phyloP scores from a whole-genome alignment of 2,113 vertebrate species.

The Tyrannus savana region DNA sequence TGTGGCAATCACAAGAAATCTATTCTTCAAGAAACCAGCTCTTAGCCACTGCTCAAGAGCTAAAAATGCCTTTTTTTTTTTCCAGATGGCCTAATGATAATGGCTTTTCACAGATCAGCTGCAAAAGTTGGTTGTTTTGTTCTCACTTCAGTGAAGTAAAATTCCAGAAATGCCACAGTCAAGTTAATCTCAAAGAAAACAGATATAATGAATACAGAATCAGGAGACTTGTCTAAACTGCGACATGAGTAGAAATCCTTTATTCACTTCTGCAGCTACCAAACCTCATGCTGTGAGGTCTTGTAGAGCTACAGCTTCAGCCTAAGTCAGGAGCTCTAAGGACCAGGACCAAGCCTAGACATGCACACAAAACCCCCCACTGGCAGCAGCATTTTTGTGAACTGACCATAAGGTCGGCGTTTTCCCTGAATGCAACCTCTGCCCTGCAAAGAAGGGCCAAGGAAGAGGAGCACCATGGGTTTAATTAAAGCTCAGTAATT shows the following conservation, averaged over 20 bases:
- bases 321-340: not conserved
- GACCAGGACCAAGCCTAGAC: not conserved
- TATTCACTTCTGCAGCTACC: not conserved
- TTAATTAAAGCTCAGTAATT: not conserved
- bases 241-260: not conserved
- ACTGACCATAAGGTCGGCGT: not conserved
- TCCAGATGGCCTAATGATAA: conserved; percentile 50
- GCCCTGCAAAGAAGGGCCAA: not conserved
- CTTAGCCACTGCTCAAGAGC: conserved; percentile 18
- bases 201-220: not conserved
- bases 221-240: not conserved
- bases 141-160: conserved; percentile 32
- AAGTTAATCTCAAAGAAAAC: conserved; percentile 16
- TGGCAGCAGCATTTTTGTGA: not conserved
- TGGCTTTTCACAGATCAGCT: conserved; percentile 52
- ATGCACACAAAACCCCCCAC: fast-evolving
- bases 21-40: conserved; percentile 5
- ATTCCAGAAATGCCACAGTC: conserved; percentile 30
- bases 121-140: conserved; percentile 42
- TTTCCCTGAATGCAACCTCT: fast-evolving
- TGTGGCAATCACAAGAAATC: conserved; percentile 48
- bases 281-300: not conserved
- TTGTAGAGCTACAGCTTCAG: not conserved
- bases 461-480: not conserved
- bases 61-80: conserved; percentile 9